Conservation (phyloP, 2,113 vertebrate genomes). For the Psittacus erithacus region DNA sequence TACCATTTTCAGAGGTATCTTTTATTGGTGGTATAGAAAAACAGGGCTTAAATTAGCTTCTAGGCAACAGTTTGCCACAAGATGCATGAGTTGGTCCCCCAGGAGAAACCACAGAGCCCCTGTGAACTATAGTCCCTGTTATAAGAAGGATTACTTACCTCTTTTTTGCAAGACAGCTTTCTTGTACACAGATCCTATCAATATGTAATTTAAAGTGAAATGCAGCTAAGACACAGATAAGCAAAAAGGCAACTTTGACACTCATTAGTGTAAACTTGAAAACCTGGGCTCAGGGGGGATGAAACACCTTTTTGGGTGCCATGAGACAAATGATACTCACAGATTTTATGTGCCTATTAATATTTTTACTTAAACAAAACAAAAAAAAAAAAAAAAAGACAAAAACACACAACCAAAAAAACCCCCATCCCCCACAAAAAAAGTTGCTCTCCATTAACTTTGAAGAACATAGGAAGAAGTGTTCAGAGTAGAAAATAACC, state of each 20-base stretch:
- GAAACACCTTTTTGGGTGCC: not conserved
- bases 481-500: not conserved
- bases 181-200: not conserved
- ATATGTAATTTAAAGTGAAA: not conserved
- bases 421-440: no score
- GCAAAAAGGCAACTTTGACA: not conserved
- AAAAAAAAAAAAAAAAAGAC: rapidly evolving
- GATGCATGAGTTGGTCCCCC: not conserved
- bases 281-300: not conserved
- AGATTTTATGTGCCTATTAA: not conserved
- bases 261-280: not conserved
- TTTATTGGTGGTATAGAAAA: not conserved
- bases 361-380: not conserved
- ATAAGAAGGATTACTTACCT: not conserved
- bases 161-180: not conserved
- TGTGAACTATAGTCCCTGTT: not conserved
- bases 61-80: not conserved
- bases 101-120: not conserved
- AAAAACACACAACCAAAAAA: no score
- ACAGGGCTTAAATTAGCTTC: not conserved
- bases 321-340: not conserved
- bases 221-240: not conserved
- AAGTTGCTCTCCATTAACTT: not conserved
- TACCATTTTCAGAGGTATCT: not conserved
- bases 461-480: not conserved